These are phyloP conservation scores for Spatulosminthurus flaviceps DNA, from an alignment of 2,888 invertebrate genomes.

Conservation along the genomic window DNA sequence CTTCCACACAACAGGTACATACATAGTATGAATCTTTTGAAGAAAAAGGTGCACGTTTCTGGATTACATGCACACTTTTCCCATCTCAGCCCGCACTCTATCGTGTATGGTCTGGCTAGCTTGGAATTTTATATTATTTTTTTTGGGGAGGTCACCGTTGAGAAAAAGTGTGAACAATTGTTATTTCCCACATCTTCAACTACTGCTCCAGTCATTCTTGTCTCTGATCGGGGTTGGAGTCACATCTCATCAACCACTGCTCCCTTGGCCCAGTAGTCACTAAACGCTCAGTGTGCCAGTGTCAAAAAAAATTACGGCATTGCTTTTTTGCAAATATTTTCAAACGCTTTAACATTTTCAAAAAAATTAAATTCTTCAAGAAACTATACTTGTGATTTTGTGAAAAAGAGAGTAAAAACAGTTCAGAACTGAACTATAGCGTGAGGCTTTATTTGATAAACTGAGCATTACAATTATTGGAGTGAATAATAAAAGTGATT, in stretches of 20 bases:
- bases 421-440: not conserved
- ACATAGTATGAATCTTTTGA: not conserved
- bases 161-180: constrained; percentile 41
- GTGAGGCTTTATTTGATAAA: too few relatives aligned
- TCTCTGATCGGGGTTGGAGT: constrained; percentile 35
- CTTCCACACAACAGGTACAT: not conserved
- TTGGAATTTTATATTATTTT: not conserved
- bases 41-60: constrained; percentile 15
- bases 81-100: not conserved
- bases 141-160: constrained; percentile 39
- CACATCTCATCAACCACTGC: constrained; percentile 8
- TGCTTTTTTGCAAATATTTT: too few relatives aligned
- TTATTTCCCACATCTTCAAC: constrained; percentile 37
- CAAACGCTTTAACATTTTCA: too few relatives aligned
- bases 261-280: constrained; percentile 8
- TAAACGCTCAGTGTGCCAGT: not conserved
- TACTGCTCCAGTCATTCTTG: constrained; percentile 34
- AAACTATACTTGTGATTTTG: too few relatives aligned
- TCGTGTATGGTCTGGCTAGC: constrained; percentile 1
- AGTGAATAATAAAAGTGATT: not conserved
- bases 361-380: too few relatives aligned
- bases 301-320: not conserved
- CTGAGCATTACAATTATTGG: not conserved
- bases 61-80: not conserved
- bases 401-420: not conserved